Evolutionary conservation across 35 echinoderm and acorn worm genomes (phyloP), one percentile per base, ranked within the genome.

Genomic region (Apostichopus japonicus): DNA sequence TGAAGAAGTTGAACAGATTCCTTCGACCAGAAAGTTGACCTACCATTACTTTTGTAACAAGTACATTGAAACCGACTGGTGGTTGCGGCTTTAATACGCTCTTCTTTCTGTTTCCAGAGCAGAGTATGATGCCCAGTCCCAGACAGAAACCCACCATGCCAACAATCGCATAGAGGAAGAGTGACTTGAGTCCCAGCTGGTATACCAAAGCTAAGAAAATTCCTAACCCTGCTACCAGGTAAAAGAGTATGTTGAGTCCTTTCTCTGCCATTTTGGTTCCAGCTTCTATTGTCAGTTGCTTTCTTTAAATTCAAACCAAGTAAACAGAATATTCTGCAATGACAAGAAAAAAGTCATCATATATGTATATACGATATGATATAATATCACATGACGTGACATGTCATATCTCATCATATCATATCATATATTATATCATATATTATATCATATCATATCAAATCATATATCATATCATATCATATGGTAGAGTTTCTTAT

Each of bases 1-100:
- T 44, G 13, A 61, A 61, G 57, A 61, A 61, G 57, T 61, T 61
- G 13, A 8, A 61, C 1, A 61, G 57, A 13, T 61, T 61, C 0
- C 0, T 61, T 61, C 57, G 0, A 61, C 0, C 33, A 44, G 7
- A 77, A 33, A 19, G 19, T 1, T 57, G 24, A 87, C 95, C 94
- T 83, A 99, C 97, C 93, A 96, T 96, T 53, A 99, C 89, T 94
- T 99, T 99, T 4, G 86, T 93, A 13, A 99, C 91, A 55, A 96
- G 88, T 4, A 90, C 63, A 65, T 96, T 92, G 75, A 93, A 90
- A 6, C 91, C 79, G 1, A 90, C 79, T 24, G 93, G 93, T 51
- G 93, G 87, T 13, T 93, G 80, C 14, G 86, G 84, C 8, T 10
- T 90, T 14, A 86, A 53, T 1, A 90, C 61, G 7, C 24, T 92